Base-by-base conservation (phyloP, 2,888 invertebrate species). In the Eupeodes latifasciatus region DNA sequence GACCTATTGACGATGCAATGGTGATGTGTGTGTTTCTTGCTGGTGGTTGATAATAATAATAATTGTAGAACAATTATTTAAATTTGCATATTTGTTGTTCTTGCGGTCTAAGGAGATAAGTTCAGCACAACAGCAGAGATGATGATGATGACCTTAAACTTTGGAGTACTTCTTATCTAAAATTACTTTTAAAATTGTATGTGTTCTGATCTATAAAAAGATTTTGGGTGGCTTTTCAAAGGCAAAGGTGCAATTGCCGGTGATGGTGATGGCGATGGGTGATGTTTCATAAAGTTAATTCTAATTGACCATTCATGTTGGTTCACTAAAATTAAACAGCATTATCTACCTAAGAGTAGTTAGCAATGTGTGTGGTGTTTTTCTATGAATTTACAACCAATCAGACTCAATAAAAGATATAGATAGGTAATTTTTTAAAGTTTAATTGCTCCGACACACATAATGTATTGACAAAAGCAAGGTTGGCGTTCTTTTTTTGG, bases 121-220 rank as follows among this genome's bases (percentile, higher is more conserved):
- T 49, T 59, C 11, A 14, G 69, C 36, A 10, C 51, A 64, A 72
- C 64, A 72, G 51, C 7, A 16, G 59, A 59, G 34, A 53, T 69
- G 57, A 44, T 69, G 57, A 44, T 55, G 14, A 34, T 67, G 72
- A 47, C 59, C 78, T 83, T 83, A 66, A 83, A 66, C 71, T 77
- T 51, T 78, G 7, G 2, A 14, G n/a, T 47, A 34, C 34, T 55
- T 75, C 44, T 14, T 36, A 44, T 10, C 44, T 72, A n/a, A 55
- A 66, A 74, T 74, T 74, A 47, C 19, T 19, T 36, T 34, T 14
- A 0, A 2, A 19, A 19, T 27, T 55, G 11, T 19, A 55, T 11
- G 12, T 57, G 55, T 11, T 14, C 14, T 59, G 2, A 9, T 36
- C 36, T 36, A 1, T 9, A 59, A 59, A 59, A 34, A 34, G 4